Base-by-base conservation (phyloP, 2,797 vertebrate genomes). In the Chelon labrosus region DNA sequence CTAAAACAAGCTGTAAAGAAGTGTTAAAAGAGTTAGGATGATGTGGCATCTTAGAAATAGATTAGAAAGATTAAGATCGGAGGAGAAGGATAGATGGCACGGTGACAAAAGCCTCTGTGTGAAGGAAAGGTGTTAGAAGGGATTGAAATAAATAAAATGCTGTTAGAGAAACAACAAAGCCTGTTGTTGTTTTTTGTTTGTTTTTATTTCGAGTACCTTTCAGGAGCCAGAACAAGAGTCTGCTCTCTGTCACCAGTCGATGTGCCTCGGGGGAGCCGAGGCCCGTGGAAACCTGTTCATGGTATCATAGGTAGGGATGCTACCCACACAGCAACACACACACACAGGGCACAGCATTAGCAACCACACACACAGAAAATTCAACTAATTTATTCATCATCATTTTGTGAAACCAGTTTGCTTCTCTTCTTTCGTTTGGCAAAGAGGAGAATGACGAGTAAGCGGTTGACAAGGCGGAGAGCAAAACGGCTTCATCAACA, bases 271-370 rank as follows among this genome's bases (percentile, higher is more conserved):
- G 76, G 91, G 94, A 85, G 93, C 94, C 58, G 92, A 95, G 87
- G 91, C 94, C 65, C 95, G 87, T 3, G 95, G 94, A 82, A 94
- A 95, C 88, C 94, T 94, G 90, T 92, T 95, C 91, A 94, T 86
- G 68, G 94, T 94, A 73, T 95, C 94, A 90, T 93, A 94, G 72
- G 94, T 86, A 46, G 94, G 94, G 83, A 93, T 73, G 84, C 93
- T 95, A 89, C 65, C 63, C 16, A 50, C 79, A 81, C 75, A 80
- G 62, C 78, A 53, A 85, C 38, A 73, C 39, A 80, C 62, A 78
- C 70, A 85, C 42, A 74, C 49, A 37, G 10, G 65, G 38, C 31
- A 76, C 47, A 79, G 20, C 22, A 27, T 89, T 84, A 92, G 70
- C 52, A 39, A 7, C 22, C 50, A 74, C 12, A 13, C 12, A 13